These are phyloP conservation scores for human DNA, from an alignment of 2,113 vertebrate genomes.

Conservation along the genomic window DNA sequence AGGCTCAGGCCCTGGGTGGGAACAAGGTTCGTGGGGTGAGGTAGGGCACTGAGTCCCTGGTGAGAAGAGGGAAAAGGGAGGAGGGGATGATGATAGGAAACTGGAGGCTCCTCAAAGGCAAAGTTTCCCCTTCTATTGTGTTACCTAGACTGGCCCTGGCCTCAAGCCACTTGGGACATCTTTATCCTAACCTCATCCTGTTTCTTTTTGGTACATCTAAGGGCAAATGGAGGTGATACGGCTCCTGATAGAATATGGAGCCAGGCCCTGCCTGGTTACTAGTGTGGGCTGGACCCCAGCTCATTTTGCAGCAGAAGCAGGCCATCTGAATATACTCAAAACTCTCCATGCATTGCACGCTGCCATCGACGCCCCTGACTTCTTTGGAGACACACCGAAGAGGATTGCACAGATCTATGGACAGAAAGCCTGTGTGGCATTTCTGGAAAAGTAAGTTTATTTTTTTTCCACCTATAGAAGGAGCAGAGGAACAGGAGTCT, in stretches of 20 bases:
- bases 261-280: slow-evolving; percentile 87
- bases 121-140: background rate
- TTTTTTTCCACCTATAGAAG: background rate
- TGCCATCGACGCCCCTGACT: slow-evolving; percentile 87
- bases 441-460: slow-evolving; percentile 89
- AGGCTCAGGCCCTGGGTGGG: too few relatives aligned
- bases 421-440: slow-evolving; percentile 88
- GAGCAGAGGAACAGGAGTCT: accelerated
- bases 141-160: background rate
- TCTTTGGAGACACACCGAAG: slow-evolving; percentile 89
- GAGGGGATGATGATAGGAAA: too few relatives aligned
- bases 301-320: slow-evolving; percentile 91
- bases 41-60: background rate
- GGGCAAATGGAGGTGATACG: slow-evolving; percentile 86
- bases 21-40: background rate
- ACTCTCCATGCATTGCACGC: slow-evolving; percentile 89
- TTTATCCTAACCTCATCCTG: background rate
- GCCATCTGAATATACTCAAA: slow-evolving; percentile 86
- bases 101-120: background rate
- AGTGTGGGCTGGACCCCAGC: slow-evolving; percentile 91
- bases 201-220: slow-evolving; percentile 63
- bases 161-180: background rate
- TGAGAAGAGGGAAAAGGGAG: background rate
- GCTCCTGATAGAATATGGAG: slow-evolving; percentile 89
- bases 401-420: slow-evolving; percentile 93